Evolutionary conservation across 2,113 vertebrate species (phyloP), one percentile per base, ranked within the genome.

Genomic region (Aleadryas rufinucha): DNA sequence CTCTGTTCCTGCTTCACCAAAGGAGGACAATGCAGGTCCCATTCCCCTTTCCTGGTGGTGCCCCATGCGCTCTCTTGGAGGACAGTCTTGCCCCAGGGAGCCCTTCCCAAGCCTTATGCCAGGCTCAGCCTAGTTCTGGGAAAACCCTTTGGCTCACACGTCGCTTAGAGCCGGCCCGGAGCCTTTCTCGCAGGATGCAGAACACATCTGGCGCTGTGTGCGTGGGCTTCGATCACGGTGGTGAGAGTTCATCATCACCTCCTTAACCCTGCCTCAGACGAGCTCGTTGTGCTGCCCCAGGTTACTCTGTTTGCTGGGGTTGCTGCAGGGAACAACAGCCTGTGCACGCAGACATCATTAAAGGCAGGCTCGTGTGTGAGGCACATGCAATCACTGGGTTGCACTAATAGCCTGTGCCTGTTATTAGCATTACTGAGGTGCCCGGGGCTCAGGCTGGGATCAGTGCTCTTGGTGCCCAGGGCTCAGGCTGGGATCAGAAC

Each of bases 261-360:
- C 8, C 84, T 94, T 91, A 89, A 90, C 71, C 59, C 50, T 66
- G 13, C 70, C 57, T 50, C 13, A 49, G 66, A 66, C 9, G 7
- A 53, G 76, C 28, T n/a, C 2, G 6, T n/a, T 56, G 42, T 37
- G 41, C 35, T 59, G 85, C 87, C 92, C 71, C 35, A 8, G 78
- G 93, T 65, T 18, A 41, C 54, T 50, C 33, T 28, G 28, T 87
- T 96, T 57, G 20, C 56, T 1, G 21, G 57, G 33, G 41, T 0
- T 87, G 86, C 87, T 93, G 86, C 65, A 68, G 91, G 89, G 80
- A 81, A n/a, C 47, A 82, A 3, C 78, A 94, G 50, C 65, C n/a
- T 50, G 17, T 33, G 69, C n/a, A 49, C 0, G 0, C 56, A 78
- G 70, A 7, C 63, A 41, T 44, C 61, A 26, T 56, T 20, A 93